Conservation (phyloP, 1,140 invertebrate species). For the Lordiphosa collinella region DNA sequence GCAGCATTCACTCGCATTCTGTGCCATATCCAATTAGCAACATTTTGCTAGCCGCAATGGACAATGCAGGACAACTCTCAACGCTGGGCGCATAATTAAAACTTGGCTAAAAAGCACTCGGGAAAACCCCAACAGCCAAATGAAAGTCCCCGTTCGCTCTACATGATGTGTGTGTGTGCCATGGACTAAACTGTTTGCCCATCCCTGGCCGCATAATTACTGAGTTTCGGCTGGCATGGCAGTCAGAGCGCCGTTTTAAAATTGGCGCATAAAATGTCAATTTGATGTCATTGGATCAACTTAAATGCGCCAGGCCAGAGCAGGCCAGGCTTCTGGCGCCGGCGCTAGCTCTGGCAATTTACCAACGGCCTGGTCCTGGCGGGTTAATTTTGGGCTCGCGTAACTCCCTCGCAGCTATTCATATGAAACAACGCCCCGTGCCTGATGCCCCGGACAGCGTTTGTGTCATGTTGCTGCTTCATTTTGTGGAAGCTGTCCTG, state of each 20-base stretch:
- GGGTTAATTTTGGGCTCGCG: constrained; percentile 65
- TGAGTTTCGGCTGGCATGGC: constrained; percentile 44
- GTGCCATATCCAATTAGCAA: not conserved
- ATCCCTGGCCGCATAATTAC: constrained; percentile 66
- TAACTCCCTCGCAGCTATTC: constrained; percentile 46
- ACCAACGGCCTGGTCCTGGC: constrained; percentile 45
- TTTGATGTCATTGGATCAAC: constrained; percentile 77
- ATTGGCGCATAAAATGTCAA: constrained; percentile 77
- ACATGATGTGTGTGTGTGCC: not conserved
- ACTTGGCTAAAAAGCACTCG: not conserved
- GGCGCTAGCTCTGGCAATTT: constrained; percentile 29
- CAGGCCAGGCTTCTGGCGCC: constrained; percentile 1
- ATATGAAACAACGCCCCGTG: constrained; percentile 29
- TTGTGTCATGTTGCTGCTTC: constrained; percentile 38
- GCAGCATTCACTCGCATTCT: no score
- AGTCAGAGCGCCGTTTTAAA: constrained; percentile 61
- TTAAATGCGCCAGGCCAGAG: constrained; percentile 54
- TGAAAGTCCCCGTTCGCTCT: not conserved
- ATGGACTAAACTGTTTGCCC: constrained; percentile 63
- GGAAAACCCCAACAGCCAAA: no score
- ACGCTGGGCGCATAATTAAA: constrained; percentile 5
- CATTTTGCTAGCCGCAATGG: not conserved
- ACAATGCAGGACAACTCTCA: no score
- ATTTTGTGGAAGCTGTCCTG: constrained; percentile 34
- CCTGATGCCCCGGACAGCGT: constrained; percentile 21